phyloP scores from a whole-genome alignment of 1,140 invertebrate species.

The Pantala flavescens region DNA sequence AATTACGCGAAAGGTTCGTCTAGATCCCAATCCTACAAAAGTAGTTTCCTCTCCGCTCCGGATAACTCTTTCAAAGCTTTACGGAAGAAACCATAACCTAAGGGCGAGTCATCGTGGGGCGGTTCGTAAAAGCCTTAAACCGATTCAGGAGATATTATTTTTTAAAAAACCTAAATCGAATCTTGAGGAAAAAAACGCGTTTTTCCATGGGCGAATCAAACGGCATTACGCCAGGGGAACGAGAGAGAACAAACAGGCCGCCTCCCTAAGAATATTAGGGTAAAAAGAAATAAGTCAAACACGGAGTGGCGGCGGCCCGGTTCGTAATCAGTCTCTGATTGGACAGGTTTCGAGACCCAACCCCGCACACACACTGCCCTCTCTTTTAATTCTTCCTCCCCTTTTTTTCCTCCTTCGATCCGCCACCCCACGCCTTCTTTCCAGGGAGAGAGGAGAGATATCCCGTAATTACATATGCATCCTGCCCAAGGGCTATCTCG shows the following conservation, averaged over 20 bases:
- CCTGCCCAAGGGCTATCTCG: background rate
- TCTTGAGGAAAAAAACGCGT: background rate
- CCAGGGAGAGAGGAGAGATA: background rate
- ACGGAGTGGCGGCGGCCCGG: background rate
- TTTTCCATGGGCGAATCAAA: background rate
- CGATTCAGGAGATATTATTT: too few relatives aligned
- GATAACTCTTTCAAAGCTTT: too few relatives aligned
- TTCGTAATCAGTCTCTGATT: background rate
- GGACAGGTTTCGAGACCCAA: constrained; percentile 1
- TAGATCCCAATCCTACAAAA: too few relatives aligned
- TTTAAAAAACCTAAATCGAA: background rate
- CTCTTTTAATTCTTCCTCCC: background rate
- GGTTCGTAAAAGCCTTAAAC: too few relatives aligned
- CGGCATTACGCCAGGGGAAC: background rate
- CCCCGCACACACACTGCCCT: background rate
- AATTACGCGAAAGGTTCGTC: too few relatives aligned
- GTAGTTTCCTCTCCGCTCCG: too few relatives aligned
- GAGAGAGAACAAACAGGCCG: background rate
- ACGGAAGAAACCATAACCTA: too few relatives aligned
- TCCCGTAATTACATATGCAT: constrained; percentile 1
- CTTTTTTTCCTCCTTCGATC: background rate
- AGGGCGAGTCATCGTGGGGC: too few relatives aligned
- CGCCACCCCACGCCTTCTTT: background rate
- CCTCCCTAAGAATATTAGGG: constrained; percentile 1
- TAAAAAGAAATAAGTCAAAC: background rate